Conservation (phyloP, 2,888 invertebrate genomes). For the Macrosoma leucophasiata region DNA sequence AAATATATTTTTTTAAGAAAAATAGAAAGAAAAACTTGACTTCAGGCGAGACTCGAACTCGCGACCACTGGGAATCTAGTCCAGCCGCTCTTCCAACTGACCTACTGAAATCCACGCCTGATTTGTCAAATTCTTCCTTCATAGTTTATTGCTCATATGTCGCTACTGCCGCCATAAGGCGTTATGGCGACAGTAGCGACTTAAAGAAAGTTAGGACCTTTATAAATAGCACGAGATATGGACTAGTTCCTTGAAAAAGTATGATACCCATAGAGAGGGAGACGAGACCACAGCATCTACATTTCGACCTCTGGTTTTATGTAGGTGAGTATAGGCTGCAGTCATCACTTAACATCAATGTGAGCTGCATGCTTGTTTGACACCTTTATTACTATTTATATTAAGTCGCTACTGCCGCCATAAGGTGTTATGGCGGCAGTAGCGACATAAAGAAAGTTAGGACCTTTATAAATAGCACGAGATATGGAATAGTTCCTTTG, state of each 20-base stretch:
- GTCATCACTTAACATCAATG: too few species aligned
- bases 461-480: neutral
- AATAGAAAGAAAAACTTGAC: too few species aligned
- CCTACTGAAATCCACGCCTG: too few species aligned
- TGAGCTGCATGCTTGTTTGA: too few species aligned
- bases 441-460: neutral
- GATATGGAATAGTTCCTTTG: neutral
- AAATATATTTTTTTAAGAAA: too few species aligned
- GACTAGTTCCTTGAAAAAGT: constrained; percentile 1
- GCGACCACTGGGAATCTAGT: too few species aligned
- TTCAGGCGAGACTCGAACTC: too few species aligned
- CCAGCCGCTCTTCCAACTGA: too few species aligned
- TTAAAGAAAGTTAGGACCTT: neutral
- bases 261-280: constrained; percentile 89
- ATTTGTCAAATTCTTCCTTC: too few species aligned
- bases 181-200: neutral
- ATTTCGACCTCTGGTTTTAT: too few species aligned
- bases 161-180: neutral
- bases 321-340: too few species aligned
- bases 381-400: constrained; percentile 2
- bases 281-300: constrained; percentile 96
- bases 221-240: neutral
- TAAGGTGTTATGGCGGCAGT: neutral
- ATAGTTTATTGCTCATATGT: neutral
- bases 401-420: neutral